These are phyloP conservation scores for Limonius californicus DNA, from an alignment of 1,140 invertebrate species.

Conservation along the genomic window DNA sequence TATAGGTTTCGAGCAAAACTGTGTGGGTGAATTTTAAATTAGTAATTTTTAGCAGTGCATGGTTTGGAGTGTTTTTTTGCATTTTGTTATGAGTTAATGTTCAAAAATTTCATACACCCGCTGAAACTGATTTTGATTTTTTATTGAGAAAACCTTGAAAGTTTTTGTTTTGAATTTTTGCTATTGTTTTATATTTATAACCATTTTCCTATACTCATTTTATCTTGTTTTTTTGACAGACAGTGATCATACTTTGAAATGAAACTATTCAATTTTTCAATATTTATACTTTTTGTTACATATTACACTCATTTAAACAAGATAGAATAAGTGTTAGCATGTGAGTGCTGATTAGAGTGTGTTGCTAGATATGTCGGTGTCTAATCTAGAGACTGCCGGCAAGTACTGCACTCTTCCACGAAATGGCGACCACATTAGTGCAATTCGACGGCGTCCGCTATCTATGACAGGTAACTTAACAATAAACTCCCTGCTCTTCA, in stretches of 20 bases:
- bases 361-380: constrained; percentile 40
- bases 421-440: constrained; percentile 36
- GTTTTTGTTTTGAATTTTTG: too few species aligned
- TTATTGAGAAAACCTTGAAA: not conserved
- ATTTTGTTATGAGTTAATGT: not conserved
- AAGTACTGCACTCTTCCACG: constrained; percentile 58
- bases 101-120: too few species aligned
- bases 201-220: too few species aligned
- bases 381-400: constrained; percentile 46
- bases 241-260: too few species aligned
- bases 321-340: constrained; percentile 20
- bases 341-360: constrained; percentile 40
- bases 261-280: too few species aligned
- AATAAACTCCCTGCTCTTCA: too few species aligned
- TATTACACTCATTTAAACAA: not conserved
- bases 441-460: constrained; percentile 35
- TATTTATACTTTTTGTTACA: too few species aligned
- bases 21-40: too few species aligned
- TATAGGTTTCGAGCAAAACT: constrained; percentile 27
- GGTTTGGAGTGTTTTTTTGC: not conserved
- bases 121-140: not conserved
- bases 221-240: too few species aligned
- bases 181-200: too few species aligned
- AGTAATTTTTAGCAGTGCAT: too few species aligned
- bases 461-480: constrained; percentile 47